Evolutionary conservation across 2,888 invertebrate species (phyloP).

Genomic region (Parasteatoda lunata): DNA sequence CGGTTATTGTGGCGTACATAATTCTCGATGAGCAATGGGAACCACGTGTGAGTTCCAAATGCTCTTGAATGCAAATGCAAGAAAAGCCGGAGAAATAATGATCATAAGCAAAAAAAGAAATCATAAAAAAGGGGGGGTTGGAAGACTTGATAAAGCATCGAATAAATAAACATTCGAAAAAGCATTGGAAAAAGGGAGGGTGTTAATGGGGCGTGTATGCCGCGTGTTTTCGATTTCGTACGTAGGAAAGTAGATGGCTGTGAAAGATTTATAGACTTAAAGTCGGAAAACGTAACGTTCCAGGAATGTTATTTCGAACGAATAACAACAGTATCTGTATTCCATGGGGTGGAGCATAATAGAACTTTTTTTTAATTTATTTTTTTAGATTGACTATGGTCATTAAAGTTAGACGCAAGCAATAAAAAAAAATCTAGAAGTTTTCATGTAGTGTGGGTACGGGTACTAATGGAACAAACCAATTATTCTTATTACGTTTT

Average conservation of each 20-base stretch:
- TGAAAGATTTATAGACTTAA: conserved; percentile 41
- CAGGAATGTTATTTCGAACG: background rate
- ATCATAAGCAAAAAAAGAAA: background rate
- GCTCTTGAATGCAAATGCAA: conserved; percentile 13
- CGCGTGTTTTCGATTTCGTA: conserved; percentile 26
- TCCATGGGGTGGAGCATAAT: background rate
- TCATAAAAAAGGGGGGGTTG: conserved; percentile 3
- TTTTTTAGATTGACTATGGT: no score
- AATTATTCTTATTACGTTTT: no score
- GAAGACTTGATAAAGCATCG: conserved; percentile 38
- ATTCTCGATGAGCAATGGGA: background rate
- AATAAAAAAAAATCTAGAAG: no score
- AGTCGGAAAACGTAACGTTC: conserved; percentile 13
- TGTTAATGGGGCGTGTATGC: conserved; percentile 52
- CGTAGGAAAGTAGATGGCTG: background rate
- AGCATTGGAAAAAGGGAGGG: conserved; percentile 8
- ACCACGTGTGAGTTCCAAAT: conserved; percentile 7
- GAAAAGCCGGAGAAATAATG: background rate
- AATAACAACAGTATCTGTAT: background rate
- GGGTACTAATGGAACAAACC: no score
- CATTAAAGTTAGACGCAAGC: no score
- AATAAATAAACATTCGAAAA: conserved; percentile 56
- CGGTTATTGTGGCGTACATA: conserved; percentile 10
- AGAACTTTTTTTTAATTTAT: no score
- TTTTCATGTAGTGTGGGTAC: no score